A percentile compares a stretch with the other conserved stretches of the same genome.
Conservation (phyloP, 37 sponge, comb jelly and placozoan species). For the Mnemiopsis leidyi region DNA sequence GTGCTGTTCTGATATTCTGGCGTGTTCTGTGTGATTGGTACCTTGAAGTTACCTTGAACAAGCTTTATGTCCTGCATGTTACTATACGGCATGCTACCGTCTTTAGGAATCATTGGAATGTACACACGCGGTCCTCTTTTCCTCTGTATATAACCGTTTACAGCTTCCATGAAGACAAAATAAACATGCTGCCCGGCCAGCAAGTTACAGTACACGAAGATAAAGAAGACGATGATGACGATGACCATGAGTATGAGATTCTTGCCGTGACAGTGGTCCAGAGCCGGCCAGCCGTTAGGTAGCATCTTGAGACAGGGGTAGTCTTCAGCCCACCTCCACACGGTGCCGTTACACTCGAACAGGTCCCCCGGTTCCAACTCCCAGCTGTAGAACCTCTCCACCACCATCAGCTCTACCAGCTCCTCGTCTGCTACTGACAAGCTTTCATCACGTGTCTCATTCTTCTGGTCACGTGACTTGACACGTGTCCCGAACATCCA, state of each 20-base stretch:
- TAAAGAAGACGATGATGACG: not conserved
- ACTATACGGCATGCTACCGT: not conserved
- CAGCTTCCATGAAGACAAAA: not conserved
- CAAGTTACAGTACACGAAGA: not conserved
- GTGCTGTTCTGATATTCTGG: no score
- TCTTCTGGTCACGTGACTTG: not conserved
- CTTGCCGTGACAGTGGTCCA: not conserved
- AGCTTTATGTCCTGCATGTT: slow-evolving; percentile 1
- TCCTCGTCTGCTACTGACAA: not conserved
- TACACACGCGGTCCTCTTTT: not conserved
- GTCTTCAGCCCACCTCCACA: not conserved
- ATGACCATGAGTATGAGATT: not conserved
- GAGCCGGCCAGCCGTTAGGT: slow-evolving; percentile 13
- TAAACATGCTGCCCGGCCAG: not conserved
- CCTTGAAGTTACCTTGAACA: no score
- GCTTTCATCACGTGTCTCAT: not conserved
- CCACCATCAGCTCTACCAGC: not conserved
- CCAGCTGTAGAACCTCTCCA: slow-evolving; percentile 21
- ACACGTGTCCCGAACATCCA: not conserved
- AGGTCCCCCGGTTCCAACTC: slow-evolving; percentile 1
- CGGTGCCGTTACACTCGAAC: slow-evolving; percentile 18
- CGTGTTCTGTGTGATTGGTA: no score
- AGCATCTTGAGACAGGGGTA: slow-evolving; percentile 32
- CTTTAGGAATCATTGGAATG: not conserved
- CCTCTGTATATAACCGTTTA: not conserved